These are phyloP conservation scores for Belonocnema kinseyi DNA, from an alignment of 1,140 invertebrate genomes.

Conservation along the genomic window DNA sequence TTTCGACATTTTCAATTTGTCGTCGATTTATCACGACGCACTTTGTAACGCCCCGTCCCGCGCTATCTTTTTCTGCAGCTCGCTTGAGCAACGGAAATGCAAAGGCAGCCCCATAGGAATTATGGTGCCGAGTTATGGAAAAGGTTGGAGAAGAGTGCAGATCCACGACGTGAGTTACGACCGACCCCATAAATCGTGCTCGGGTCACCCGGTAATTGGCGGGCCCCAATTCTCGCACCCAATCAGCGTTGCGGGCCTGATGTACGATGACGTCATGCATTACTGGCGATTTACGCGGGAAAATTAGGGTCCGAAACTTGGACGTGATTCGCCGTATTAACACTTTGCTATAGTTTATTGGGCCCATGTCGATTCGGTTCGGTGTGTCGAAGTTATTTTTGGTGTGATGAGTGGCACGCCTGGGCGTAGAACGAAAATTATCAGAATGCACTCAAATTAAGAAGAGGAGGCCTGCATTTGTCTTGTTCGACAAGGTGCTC, in stretches of 20 bases:
- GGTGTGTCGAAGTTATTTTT: neutral
- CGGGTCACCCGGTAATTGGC: conserved; percentile 67
- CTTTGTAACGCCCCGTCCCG: neutral
- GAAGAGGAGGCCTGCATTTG: neutral
- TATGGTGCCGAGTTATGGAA: conserved; percentile 59
- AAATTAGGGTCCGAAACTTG: conserved; percentile 58
- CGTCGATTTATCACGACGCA: conserved; percentile 18
- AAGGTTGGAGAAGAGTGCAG: conserved; percentile 45
- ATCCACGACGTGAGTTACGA: conserved; percentile 61
- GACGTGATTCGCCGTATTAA: conserved; percentile 32
- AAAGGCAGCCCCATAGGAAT: neutral
- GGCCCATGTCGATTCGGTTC: neutral
- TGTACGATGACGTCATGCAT: conserved; percentile 68
- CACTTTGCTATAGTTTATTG: neutral
- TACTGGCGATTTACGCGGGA: conserved; percentile 65
- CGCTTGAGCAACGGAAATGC: neutral
- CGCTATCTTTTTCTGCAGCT: neutral
- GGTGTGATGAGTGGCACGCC: neutral
- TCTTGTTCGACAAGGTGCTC: neutral
- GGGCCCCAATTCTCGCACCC: conserved; percentile 69
- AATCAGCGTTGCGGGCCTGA: conserved; percentile 62
- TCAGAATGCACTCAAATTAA: neutral
- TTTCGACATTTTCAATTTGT: conserved; percentile 32
- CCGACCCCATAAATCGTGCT: conserved; percentile 68
- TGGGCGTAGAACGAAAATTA: neutral